These are phyloP conservation scores for Endotricha flammealis DNA, from an alignment of 2,888 invertebrate species.

Conservation along the genomic window DNA sequence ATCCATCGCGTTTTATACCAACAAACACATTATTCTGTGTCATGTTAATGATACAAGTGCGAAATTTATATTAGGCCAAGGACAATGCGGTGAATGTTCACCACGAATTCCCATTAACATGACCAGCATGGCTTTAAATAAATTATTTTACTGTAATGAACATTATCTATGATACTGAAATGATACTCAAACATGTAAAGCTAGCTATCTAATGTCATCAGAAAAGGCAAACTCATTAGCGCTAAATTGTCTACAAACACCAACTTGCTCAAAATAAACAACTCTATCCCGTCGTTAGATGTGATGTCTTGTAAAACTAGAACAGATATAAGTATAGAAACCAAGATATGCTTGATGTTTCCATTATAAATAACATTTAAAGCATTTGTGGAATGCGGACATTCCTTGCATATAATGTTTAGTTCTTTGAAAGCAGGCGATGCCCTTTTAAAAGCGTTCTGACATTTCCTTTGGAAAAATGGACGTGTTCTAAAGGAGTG, in stretches of 20 bases:
- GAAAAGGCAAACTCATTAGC: too few species aligned
- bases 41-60: constrained; percentile 13
- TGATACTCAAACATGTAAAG: too few species aligned
- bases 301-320: too few species aligned
- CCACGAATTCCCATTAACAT: too few species aligned
- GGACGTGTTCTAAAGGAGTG: constrained; percentile 24
- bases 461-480: constrained; percentile 30
- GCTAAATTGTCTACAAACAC: too few species aligned
- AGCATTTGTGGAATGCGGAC: background rate
- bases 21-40: constrained; percentile 10
- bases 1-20: constrained; percentile 8
- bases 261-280: too few species aligned
- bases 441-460: constrained; percentile 19
- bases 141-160: too few species aligned
- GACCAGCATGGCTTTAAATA: too few species aligned
- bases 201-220: too few species aligned
- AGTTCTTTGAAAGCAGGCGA: constrained; percentile 1
- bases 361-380: background rate
- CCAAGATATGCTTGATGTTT: background rate
- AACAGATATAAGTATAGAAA: too few species aligned
- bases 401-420: background rate
- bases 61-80: constrained; percentile 15
- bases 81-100: constrained; percentile 11
- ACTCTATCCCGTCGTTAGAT: too few species aligned
- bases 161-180: too few species aligned